Evolutionary conservation across 2,888 invertebrate genomes (phyloP), one percentile per base, ranked within the genome.

Genomic region (Shargacucullia verbasci): DNA sequence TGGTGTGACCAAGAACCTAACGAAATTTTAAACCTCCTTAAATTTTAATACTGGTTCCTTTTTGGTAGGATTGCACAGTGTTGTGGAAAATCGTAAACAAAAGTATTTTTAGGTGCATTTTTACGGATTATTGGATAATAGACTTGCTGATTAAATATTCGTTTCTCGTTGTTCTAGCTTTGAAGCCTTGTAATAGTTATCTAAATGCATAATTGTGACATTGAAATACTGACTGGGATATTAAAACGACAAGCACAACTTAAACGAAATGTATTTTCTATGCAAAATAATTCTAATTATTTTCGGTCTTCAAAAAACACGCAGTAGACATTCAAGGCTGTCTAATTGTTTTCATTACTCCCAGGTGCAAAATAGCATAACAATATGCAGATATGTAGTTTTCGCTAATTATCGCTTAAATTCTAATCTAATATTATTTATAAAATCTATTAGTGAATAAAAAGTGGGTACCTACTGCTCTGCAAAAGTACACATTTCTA

Each of bases 291-390:
- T 69, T 65, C 46, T 65, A 63, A 70, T 73, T 70, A 69, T 70
- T 63, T 58, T 48, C 44, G 58, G 63, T 66, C 60, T 62, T 53
- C 9, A 66, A 44, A 49, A 61, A 61, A 65, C 49, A 61, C 56
- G 65, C 64, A 70, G 56, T 58, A 70, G 65, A 70, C 62, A 40
- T 66, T 64, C 74, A 78, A 78, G 77, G 78, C 60, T 73, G 73
- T 70, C 46, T 68, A 71, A 59, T 54, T 57, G 38, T 54, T 62
- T 55, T 46, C 37, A 59, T 67, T 72, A 67, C 56, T 59, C 48
- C 47, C 40, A 58, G 38, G 15, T 38, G 38, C 44, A 13, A n/a
- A n/a, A n/a, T n/a, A n/a, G n/a, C n/a, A n/a, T n/a, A n/a, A n/a
- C n/a, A n/a, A n/a, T n/a, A n/a, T n/a, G n/a, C n/a, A n/a, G n/a